Base-by-base conservation (phyloP, 2,797 vertebrate species). In the Lithobates pipiens region DNA sequence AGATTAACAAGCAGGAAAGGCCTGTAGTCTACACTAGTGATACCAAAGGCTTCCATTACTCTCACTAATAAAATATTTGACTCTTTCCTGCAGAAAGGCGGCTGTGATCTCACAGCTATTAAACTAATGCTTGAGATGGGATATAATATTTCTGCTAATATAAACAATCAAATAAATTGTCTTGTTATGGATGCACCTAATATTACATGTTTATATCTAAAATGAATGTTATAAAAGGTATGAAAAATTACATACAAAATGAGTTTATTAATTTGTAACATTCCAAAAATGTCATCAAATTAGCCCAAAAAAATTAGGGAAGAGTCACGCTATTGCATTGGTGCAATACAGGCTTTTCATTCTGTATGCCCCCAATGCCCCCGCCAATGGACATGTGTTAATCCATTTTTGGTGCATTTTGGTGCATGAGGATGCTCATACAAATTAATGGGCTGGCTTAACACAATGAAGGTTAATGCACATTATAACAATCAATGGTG, bases 1-100 rank as follows among this genome's bases (percentile, higher is more conserved):
- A 83, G 89, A 81, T 86, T 88, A 85, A 88, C 80, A 88, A 89
- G 90, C 90, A 91, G 92, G 90, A 91, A 92, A 91, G 90, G 89
- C 74, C 89, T 90, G 86, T 72, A 73, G 86, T 88, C 89, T 88
- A 81, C 90, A 89, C 88, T 88, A 83, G 88, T 87, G 89, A 92
- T 90, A 93, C 89, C 77, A 83, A 84, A 65, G 32, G 65, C 15
- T 23, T 88, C 2, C 0, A 81, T 89, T 89, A 89, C 89, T 84
- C 44, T 1, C 6, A 89, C 76, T 0, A 11, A 81, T 57, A 79
- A 85, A 86, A 83, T 21, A 18, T 82, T 86, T 73, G 84, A 87
- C 0, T 6, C 10, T 61, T 86, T 67, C 65, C 69, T 83, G 61
- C n/a, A 84, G 54, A 65, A 89, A 81, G 77, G 1, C 4, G 5